Conservation (phyloP, 1,140 invertebrate genomes). For the Drosophila ohnishii region DNA sequence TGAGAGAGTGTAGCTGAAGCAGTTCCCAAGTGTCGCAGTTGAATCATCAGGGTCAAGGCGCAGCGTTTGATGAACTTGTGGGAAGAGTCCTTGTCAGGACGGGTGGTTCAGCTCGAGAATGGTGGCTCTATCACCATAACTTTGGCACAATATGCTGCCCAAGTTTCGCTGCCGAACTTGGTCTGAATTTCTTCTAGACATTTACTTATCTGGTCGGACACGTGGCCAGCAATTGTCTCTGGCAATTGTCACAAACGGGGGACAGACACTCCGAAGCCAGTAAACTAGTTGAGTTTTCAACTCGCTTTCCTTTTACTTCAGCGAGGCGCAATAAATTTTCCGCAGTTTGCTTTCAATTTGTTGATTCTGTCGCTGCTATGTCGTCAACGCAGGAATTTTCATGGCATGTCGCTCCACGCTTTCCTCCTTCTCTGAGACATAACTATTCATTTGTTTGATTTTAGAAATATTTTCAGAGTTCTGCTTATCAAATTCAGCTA, state of each 20-base stretch:
- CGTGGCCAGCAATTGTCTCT: slow-evolving; percentile 65
- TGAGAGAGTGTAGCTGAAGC: neutral
- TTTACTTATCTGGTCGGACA: slow-evolving; percentile 58
- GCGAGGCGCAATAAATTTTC: slow-evolving; percentile 51
- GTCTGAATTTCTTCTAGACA: slow-evolving; percentile 33
- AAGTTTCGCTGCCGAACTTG: slow-evolving; percentile 60
- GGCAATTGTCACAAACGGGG: slow-evolving; percentile 50
- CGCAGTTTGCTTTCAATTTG: slow-evolving; percentile 60
- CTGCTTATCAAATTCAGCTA: slow-evolving; percentile 19
- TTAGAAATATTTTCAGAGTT: slow-evolving; percentile 14
- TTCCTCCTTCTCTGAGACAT: neutral
- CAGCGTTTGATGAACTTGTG: slow-evolving; percentile 63
- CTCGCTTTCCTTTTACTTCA: slow-evolving; percentile 13
- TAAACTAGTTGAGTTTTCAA: slow-evolving; percentile 38
- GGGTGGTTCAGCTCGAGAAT: neutral
- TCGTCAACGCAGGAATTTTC: slow-evolving; percentile 19
- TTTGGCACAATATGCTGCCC: slow-evolving; percentile 63
- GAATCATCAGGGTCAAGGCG: slow-evolving; percentile 60
- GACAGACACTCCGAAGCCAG: slow-evolving; percentile 15
- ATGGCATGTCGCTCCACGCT: slow-evolving; percentile 19
- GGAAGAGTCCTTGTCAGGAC: slow-evolving; percentile 33
- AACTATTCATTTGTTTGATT: slow-evolving; percentile 40
- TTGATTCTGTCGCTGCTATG: slow-evolving; percentile 17
- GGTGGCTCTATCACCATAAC: slow-evolving; percentile 54
- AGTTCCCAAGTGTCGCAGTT: slow-evolving; percentile 35